These are phyloP conservation scores for Sycobia sp. DNA, from an alignment of 1,140 invertebrate species.

Conservation along the genomic window DNA sequence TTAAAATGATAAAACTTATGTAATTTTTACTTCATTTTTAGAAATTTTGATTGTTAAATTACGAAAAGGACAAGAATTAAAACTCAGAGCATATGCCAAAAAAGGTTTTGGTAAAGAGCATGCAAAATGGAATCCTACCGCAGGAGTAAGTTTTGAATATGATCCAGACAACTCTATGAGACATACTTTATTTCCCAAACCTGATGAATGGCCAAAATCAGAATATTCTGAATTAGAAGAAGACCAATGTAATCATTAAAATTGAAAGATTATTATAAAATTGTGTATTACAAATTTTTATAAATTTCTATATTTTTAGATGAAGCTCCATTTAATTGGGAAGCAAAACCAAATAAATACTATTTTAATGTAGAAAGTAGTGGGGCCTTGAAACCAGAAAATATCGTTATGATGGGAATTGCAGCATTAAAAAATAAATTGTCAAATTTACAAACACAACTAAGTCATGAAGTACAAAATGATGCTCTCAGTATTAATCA, in stretches of 20 bases:
- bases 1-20: background rate
- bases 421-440: slow-evolving; percentile 94
- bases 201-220: slow-evolving; percentile 99
- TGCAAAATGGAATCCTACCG: slow-evolving; percentile 99
- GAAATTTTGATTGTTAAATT: slow-evolving; percentile 98
- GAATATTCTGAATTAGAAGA: slow-evolving; percentile 94
- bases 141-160: slow-evolving; percentile 98
- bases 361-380: slow-evolving; percentile 96
- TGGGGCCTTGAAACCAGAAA: slow-evolving; percentile 93
- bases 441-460: slow-evolving; percentile 90
- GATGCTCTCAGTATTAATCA: slow-evolving; percentile 77
- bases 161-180: slow-evolving; percentile 98
- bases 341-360: slow-evolving; percentile 96
- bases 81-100: slow-evolving; percentile 94
- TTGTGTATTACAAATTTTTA: background rate
- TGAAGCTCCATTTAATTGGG: slow-evolving; percentile 91
- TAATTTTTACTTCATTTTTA: slow-evolving; percentile 39
- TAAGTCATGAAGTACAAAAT: slow-evolving; percentile 85
- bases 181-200: slow-evolving; percentile 95
- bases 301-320: slow-evolving; percentile 59
- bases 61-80: slow-evolving; percentile 96
- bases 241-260: slow-evolving; percentile 76
- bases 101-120: slow-evolving; percentile 99
- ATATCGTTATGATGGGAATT: slow-evolving; percentile 95
- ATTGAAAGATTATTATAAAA: slow-evolving; percentile 1